Conservation (phyloP, 2,888 invertebrate genomes). For the Pseudolycoriella hygida region DNA sequence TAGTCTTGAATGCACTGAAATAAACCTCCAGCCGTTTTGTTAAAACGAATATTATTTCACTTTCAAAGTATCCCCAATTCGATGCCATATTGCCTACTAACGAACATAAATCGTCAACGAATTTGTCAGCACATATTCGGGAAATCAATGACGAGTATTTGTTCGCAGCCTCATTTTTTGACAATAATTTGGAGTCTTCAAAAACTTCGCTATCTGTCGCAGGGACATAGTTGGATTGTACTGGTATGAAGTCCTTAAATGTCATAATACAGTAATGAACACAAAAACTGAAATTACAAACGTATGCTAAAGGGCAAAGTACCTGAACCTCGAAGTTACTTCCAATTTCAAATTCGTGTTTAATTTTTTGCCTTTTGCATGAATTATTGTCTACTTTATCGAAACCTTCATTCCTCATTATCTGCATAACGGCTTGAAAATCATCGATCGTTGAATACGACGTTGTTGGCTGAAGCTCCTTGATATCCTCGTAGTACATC, state of each 20-base stretch:
- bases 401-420: constrained; percentile 9
- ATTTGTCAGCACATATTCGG: constrained; percentile 16
- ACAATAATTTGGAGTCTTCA: too few species aligned
- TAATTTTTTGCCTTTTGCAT: background rate
- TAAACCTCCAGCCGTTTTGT: constrained; percentile 17
- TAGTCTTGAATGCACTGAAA: background rate
- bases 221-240: too few species aligned
- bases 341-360: background rate
- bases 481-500: too few species aligned
- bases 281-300: too few species aligned
- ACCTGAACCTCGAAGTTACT: too few species aligned
- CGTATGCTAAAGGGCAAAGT: too few species aligned
- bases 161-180: background rate
- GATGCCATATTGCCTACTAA: constrained; percentile 23
- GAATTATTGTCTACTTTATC: background rate
- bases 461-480: background rate
- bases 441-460: constrained; percentile 4
- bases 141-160: background rate
- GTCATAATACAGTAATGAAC: too few species aligned
- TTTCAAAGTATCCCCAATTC: constrained; percentile 23
- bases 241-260: too few species aligned
- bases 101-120: constrained; percentile 21
- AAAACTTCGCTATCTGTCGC: too few species aligned
- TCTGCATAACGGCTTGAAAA: constrained; percentile 8
- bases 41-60: constrained; percentile 22